Conservation (phyloP, 1,140 invertebrate species). For the Rhyzopertha dominica region DNA sequence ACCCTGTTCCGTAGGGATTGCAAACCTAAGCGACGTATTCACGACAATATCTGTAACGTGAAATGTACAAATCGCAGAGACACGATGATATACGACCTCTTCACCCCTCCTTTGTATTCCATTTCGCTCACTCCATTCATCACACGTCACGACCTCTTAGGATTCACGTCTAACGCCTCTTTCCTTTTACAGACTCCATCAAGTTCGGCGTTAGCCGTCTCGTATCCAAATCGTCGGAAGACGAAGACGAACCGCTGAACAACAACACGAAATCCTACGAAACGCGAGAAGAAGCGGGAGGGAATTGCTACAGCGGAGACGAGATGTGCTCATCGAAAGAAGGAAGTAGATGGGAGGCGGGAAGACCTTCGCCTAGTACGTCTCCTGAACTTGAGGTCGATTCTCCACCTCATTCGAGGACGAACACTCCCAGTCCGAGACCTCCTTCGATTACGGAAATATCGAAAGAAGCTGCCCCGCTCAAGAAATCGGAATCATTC, state of each 20-base stretch:
- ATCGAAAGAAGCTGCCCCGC: conserved; percentile 43
- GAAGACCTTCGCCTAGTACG: conserved; percentile 50
- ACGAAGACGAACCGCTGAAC: conserved; percentile 48
- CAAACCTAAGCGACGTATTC: conserved; percentile 14
- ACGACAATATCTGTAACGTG: conserved; percentile 26
- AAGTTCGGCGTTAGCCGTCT: conserved; percentile 68
- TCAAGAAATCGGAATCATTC: conserved; percentile 70
- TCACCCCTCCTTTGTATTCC: conserved; percentile 19
- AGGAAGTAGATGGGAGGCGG: conserved; percentile 37
- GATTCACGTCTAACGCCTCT: conserved; percentile 4
- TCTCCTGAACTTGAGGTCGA: conserved; percentile 68
- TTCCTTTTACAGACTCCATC: conserved; percentile 58
- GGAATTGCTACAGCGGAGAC: conserved; percentile 31
- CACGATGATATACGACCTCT: conserved; percentile 29
- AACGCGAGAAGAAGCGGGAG: conserved; percentile 22
- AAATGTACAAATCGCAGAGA: conserved; percentile 31
- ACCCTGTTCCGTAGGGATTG: conserved; percentile 12
- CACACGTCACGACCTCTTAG: not conserved
- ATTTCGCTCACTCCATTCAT: conserved; percentile 3
- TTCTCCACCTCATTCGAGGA: conserved; percentile 55
- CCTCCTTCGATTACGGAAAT: conserved; percentile 49
- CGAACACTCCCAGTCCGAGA: conserved; percentile 47
- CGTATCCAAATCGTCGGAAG: conserved; percentile 56
- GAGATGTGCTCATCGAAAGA: conserved; percentile 30
- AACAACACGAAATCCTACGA: conserved; percentile 41